A percentile compares a stretch with the other conserved stretches of the same genome.
These are phyloP conservation scores for Ailurus styani DNA, from an alignment of 2,113 vertebrate species.

Conservation along the genomic window DNA sequence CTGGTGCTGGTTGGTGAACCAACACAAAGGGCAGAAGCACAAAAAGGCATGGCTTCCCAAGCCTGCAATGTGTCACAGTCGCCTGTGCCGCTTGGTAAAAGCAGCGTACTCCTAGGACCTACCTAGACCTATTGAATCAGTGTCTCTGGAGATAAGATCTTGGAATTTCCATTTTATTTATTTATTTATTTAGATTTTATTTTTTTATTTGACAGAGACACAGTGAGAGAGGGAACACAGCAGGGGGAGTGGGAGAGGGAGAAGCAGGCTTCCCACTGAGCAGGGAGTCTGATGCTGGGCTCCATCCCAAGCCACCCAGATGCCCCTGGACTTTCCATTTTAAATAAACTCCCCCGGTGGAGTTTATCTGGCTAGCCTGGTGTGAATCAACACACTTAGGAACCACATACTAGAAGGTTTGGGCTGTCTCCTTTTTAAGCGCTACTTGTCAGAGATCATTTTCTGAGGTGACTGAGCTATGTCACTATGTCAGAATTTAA, in stretches of 20 bases:
- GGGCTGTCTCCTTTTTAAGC: neutral
- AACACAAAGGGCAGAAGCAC: neutral
- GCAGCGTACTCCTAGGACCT: neutral
- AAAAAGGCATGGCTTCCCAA: neutral
- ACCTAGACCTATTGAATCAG: neutral
- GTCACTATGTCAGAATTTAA: neutral
- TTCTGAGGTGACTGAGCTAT: neutral
- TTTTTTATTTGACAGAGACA: no score
- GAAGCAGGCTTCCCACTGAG: no score
- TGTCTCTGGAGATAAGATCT: neutral
- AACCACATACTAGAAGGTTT: neutral
- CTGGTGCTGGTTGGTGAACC: neutral
- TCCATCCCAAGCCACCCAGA: no score
- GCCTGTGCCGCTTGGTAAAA: neutral
- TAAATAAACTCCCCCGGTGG: neutral
- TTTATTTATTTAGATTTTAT: no score
- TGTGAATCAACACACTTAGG: neutral
- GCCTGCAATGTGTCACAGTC: no score
- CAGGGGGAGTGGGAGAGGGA: no score
- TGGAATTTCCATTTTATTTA: neutral
- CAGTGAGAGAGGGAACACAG: no score
- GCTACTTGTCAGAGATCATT: neutral
- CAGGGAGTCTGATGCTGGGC: no score
- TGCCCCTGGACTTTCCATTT: slow-evolving; percentile 1
- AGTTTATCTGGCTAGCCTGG: neutral